phyloP scores from a whole-genome alignment of 2,113 vertebrate species.

The Cacatua alba region DNA sequence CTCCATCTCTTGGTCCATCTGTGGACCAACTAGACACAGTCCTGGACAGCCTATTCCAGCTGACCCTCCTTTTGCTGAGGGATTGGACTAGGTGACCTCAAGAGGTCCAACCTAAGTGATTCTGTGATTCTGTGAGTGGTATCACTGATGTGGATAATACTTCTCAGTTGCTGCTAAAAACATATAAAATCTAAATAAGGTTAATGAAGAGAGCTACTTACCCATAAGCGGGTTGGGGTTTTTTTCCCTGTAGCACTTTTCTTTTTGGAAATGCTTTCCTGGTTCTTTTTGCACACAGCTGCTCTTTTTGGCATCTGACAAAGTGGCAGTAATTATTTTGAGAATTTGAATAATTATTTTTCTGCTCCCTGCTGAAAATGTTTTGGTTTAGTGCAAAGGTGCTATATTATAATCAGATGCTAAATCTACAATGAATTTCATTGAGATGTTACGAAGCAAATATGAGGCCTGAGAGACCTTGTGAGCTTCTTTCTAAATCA shows the following conservation, averaged over 20 bases:
- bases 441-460: background rate
- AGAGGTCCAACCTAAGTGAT: background rate
- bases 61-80: background rate
- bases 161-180: background rate
- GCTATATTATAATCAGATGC: background rate
- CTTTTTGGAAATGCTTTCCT: background rate
- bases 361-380: background rate
- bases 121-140: background rate
- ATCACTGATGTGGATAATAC: background rate
- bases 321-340: background rate
- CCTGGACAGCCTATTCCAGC: background rate
- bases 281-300: background rate
- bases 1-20: background rate
- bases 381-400: background rate
- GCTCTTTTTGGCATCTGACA: background rate
- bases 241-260: background rate
- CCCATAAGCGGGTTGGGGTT: accelerated
- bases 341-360: background rate
- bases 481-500: background rate
- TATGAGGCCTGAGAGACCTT: background rate
- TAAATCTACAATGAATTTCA: background rate
- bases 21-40: accelerated
- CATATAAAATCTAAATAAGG: background rate
- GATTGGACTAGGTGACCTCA: background rate
- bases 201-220: background rate